Percentiles rank a stretch among this genome's conserved stretches.
phyloP scores from a whole-genome alignment of 2,113 vertebrate genomes.

The Trachemys scripta region DNA sequence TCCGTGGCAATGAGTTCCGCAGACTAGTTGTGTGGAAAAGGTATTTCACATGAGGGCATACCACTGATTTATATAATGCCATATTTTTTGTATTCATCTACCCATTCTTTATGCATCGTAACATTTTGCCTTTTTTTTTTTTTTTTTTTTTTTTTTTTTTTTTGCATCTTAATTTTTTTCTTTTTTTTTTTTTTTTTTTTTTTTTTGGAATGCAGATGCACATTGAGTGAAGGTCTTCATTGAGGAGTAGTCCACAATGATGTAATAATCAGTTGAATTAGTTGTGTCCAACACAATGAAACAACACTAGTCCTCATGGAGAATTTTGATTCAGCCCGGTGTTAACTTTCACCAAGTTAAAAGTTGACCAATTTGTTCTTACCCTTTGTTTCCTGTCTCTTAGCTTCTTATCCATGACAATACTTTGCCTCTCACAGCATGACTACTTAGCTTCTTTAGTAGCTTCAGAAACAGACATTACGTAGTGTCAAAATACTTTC shows the following conservation, averaged over 20 bases:
- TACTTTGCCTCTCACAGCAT: background rate
- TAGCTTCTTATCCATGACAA: background rate
- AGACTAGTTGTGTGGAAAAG: background rate
- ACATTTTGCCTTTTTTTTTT: background rate
- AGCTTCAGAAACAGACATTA: background rate
- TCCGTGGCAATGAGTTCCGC: background rate
- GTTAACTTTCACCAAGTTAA: background rate
- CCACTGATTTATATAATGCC: background rate
- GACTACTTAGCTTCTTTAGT: slow-evolving; percentile 1
- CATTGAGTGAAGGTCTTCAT: background rate
- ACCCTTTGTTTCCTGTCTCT: background rate
- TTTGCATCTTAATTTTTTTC: too few species aligned
- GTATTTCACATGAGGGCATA: background rate
- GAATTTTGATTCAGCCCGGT: background rate
- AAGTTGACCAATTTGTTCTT: background rate
- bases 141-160: too few species aligned
- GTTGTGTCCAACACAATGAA: background rate
- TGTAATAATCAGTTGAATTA: background rate
- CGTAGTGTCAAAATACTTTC: background rate
- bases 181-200: background rate
- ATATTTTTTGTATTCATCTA: background rate
- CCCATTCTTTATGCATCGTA: background rate
- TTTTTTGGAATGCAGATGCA: background rate
- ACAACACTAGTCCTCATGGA: background rate
- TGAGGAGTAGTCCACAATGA: background rate